These are phyloP conservation scores for Conomelus anceps DNA, from an alignment of 2,888 invertebrate genomes.

Conservation along the genomic window DNA sequence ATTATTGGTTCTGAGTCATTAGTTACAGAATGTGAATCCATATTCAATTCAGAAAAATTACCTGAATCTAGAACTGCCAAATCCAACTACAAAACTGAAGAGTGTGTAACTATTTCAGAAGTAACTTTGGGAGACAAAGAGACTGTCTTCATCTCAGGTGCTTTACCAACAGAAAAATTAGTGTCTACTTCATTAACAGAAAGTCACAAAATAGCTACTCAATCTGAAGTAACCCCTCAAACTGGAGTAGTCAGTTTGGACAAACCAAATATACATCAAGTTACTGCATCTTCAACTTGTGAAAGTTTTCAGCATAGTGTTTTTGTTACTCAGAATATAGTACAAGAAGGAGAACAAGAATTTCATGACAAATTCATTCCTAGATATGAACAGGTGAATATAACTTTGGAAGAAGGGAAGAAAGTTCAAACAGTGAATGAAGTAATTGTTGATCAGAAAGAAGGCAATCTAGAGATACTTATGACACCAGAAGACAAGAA, in stretches of 20 bases:
- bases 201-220: slow-evolving; percentile 45
- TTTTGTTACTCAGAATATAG: slow-evolving; percentile 38
- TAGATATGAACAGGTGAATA: slow-evolving; percentile 42
- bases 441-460: slow-evolving; percentile 44
- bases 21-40: slow-evolving; percentile 37
- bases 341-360: slow-evolving; percentile 39
- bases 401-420: slow-evolving; percentile 42
- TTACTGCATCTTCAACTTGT: slow-evolving; percentile 35
- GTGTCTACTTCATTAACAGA: slow-evolving; percentile 31
- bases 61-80: slow-evolving; percentile 30
- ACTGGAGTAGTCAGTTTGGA: slow-evolving; percentile 41
- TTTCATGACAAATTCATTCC: slow-evolving; percentile 41
- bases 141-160: slow-evolving; percentile 35
- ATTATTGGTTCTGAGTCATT: slow-evolving; percentile 39
- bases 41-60: slow-evolving; percentile 29
- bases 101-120: slow-evolving; percentile 51
- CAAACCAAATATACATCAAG: slow-evolving; percentile 30
- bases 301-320: slow-evolving; percentile 35
- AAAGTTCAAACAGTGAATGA: slow-evolving; percentile 34
- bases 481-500: slow-evolving; percentile 44
- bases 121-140: slow-evolving; percentile 53
- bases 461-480: slow-evolving; percentile 42
- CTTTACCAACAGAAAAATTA: slow-evolving; percentile 30
- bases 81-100: slow-evolving; percentile 41
- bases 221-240: slow-evolving; percentile 43